Conservation (phyloP, 2,888 invertebrate species). For the Standfussiana lucernea region DNA sequence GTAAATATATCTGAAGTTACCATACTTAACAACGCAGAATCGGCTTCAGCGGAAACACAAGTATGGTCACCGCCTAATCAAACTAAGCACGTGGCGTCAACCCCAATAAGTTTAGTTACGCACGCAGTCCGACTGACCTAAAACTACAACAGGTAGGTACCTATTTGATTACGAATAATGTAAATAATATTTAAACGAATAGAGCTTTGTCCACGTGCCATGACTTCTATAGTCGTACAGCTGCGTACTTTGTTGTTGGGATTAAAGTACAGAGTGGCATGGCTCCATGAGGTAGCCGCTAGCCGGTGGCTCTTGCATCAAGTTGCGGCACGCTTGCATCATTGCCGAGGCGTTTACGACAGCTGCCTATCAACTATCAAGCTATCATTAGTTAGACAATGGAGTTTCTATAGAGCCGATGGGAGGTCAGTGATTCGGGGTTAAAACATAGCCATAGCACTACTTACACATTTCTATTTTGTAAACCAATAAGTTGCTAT, state of each 20-base stretch:
- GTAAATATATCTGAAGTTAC: not conserved
- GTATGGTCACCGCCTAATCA: too few species aligned
- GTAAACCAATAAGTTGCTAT: not conserved
- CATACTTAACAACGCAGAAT: not conserved
- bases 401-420: not conserved
- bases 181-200: conserved; percentile 4
- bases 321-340: conserved; percentile 59
- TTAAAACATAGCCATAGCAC: not conserved
- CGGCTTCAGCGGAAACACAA: not conserved
- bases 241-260: not conserved
- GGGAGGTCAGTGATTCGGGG: conserved; percentile 10
- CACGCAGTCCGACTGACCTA: not conserved
- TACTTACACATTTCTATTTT: not conserved
- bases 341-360: conserved; percentile 36
- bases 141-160: not conserved
- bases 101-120: not conserved
- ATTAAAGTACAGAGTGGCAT: conserved; percentile 9
- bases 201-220: conserved; percentile 4
- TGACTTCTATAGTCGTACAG: not conserved
- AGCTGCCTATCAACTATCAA: conserved; percentile 27
- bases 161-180: conserved; percentile 23
- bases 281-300: conserved; percentile 1
- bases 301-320: conserved; percentile 21
- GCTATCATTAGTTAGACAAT: conserved; percentile 41
- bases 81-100: conserved; percentile 13